phyloP scores from a whole-genome alignment of 2,113 vertebrate genomes.

The Brienomyrus longianalis region DNA sequence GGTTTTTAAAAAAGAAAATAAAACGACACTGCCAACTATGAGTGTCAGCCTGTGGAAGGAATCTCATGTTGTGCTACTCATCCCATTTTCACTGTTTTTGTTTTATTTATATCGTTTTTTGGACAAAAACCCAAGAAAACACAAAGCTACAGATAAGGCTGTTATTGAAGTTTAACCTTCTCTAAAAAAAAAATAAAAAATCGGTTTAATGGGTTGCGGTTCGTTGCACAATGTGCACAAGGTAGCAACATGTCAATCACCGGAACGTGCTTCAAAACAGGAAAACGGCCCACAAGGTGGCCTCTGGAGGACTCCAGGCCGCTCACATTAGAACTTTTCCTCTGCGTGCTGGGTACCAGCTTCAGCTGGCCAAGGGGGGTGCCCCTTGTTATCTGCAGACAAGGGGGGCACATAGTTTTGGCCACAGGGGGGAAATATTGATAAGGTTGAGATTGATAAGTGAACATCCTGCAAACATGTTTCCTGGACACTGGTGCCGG shows the following conservation, averaged over 20 bases:
- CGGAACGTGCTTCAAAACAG: conserved; percentile 17
- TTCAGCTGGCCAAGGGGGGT: neutral
- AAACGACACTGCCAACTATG: neutral
- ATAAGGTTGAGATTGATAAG: conserved; percentile 26
- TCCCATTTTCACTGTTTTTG: neutral
- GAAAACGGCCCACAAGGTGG: conserved; percentile 23
- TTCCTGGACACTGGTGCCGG: conserved; percentile 25
- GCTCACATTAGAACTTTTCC: conserved; percentile 21
- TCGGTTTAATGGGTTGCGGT: neutral
- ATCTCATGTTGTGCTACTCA: neutral
- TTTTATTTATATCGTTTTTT: conserved; percentile 16
- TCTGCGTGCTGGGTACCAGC: conserved; percentile 12
- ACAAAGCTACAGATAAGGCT: neutral
- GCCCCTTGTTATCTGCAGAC: conserved; percentile 16
- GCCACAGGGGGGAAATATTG: conserved; percentile 15
- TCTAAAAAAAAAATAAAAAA: neutral
- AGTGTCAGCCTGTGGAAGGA: neutral
- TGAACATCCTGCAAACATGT: conserved; percentile 34
- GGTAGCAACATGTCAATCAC: conserved; percentile 15
- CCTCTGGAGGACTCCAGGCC: neutral
- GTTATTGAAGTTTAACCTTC: neutral
- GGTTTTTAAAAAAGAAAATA: neutral
- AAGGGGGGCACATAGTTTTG: neutral
- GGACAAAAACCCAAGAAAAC: conserved; percentile 18
- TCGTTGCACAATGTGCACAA: neutral